Evolutionary conservation across 2,888 invertebrate genomes (phyloP), one percentile per base, ranked within the genome.

Genomic region (Sesia bembeciformis): DNA sequence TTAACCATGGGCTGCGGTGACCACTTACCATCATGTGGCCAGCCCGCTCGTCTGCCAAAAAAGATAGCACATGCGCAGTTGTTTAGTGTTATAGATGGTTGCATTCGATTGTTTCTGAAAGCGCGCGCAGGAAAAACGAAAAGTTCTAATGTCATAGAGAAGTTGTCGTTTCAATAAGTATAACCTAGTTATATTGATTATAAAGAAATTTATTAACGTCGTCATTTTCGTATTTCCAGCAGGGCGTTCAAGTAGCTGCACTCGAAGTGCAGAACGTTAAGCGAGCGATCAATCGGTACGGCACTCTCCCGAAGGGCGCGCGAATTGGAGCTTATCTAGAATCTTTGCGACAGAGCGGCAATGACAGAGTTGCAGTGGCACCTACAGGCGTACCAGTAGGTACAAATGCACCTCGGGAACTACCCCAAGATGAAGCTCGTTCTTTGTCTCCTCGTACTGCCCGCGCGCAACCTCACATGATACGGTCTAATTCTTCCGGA

Each of bases 301-400:
- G 99, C 23, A 99, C 99, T 5, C 89, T 99, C 71, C 99, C 99
- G 0, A 99, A 98, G 84, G 98, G 96, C 52, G 97, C 97, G 5
- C 92, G 98, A 62, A 98, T 99, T 67, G 98, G 98, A 40, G 98
- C 98, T 4, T 99, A 97, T 83, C 88, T 99, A 54, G 98, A 98
- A 81, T 98, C 98, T 4, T 90, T 99, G 71, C 92, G 96, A 51
- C 95, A 96, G 74, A 95, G 94, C 72, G 94, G 93, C 52, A 80
- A 67, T 49, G 66, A 60, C 57, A 63, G 60, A 52, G 57, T 67
- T 59, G 46, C 40, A 23, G 50, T 53, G 49, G 59, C 94, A 94
- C 68, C 93, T 92, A 72, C 58, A 80, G 93, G 93, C 51, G 76
- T 65, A 40, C 60, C 52, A 57, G 58, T n/a, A 40, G 55, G 57